phyloP scores from a whole-genome alignment of 2,888 invertebrate species.

The Choristoneura rosaceana region DNA sequence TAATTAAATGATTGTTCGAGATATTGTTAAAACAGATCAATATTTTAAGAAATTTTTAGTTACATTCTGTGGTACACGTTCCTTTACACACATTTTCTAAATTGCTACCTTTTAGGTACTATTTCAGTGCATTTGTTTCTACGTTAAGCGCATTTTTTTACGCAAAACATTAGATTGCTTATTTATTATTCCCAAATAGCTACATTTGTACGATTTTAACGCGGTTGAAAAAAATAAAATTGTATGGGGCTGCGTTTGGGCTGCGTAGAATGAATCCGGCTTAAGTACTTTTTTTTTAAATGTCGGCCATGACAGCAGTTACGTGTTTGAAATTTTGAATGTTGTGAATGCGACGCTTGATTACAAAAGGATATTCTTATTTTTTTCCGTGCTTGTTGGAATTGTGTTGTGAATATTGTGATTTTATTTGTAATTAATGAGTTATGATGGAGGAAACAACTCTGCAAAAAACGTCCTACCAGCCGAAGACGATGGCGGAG shows the following conservation, averaged over 20 bases:
- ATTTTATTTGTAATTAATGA: constrained; percentile 40
- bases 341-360: constrained; percentile 42
- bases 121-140: too few species aligned
- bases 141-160: too few species aligned
- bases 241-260: too few species aligned
- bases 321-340: constrained; percentile 47
- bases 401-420: constrained; percentile 41
- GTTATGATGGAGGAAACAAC: constrained; percentile 59
- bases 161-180: too few species aligned
- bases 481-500: constrained; percentile 69
- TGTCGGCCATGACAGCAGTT: constrained; percentile 37
- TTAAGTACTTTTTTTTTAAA: not conserved
- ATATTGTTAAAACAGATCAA: constrained; percentile 15
- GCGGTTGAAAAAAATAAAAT: too few species aligned
- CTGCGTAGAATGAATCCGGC: constrained; percentile 21
- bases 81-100: not conserved
- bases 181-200: not conserved
- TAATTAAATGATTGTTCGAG: not conserved
- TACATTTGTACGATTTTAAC: too few species aligned
- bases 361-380: constrained; percentile 7
- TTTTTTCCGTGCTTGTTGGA: constrained; percentile 30
- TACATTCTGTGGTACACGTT: not conserved
- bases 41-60: not conserved
- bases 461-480: constrained; percentile 51
- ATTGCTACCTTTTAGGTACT: too few species aligned